Evolutionary conservation across 2,797 vertebrate genomes (phyloP).

Genomic region (Sardinella longiceps): DNA sequence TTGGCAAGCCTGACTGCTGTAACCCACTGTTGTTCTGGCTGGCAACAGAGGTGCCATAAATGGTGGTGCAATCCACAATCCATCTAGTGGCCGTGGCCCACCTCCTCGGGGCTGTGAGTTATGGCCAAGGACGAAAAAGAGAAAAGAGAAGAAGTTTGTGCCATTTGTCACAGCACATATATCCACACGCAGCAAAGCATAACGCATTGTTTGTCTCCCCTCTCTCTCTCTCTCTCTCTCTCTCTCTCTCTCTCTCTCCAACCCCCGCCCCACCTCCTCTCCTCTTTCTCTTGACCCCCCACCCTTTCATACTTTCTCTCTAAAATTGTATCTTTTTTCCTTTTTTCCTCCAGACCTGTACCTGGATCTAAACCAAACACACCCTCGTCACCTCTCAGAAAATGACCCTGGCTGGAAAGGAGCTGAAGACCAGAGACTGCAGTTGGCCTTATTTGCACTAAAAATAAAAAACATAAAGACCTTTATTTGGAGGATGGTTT

Average conservation of each 20-base stretch:
- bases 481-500: conserved; percentile 49
- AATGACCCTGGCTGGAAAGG: conserved; percentile 71
- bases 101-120: background rate
- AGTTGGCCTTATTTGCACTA: conserved; percentile 80
- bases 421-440: conserved; percentile 50
- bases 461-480: conserved; percentile 65
- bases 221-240: background rate
- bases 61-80: background rate
- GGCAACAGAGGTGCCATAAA: background rate
- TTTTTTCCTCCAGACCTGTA: conserved; percentile 66
- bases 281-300: background rate
- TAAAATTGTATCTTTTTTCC: conserved; percentile 31
- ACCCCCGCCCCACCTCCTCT: background rate
- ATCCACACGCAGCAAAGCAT: background rate
- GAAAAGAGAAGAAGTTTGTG: background rate
- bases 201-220: background rate
- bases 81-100: background rate
- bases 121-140: background rate
- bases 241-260: too few relatives aligned
- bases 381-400: conserved; percentile 73
- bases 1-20: background rate
- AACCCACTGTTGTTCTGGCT: background rate
- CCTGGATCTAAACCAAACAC: conserved; percentile 79
- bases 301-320: background rate
- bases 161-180: conserved; percentile 14